Conservation (phyloP, 2,888 invertebrate species). For the Heteromurus nitidus region DNA sequence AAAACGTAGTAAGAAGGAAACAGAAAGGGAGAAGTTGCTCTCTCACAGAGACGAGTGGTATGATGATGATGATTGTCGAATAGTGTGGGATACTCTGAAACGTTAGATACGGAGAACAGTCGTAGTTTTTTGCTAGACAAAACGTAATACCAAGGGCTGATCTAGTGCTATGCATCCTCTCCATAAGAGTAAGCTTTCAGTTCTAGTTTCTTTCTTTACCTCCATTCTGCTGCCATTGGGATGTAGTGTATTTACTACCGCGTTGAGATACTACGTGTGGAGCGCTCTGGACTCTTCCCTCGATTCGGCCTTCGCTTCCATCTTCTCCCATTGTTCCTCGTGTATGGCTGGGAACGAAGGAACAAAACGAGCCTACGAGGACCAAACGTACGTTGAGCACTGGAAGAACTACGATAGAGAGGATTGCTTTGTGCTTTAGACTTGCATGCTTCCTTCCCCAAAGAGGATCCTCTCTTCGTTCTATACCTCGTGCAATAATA, state of each 20-base stretch:
- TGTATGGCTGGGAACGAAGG: not conserved
- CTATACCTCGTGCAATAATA: not conserved
- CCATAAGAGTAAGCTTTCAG: slow-evolving; percentile 33
- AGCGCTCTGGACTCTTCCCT: not conserved
- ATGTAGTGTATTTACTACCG: too few relatives aligned
- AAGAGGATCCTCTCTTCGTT: not conserved
- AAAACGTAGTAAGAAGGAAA: not conserved
- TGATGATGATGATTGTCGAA: too few relatives aligned
- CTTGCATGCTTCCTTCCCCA: slow-evolving; percentile 9
- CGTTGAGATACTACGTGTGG: not conserved
- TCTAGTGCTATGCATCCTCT: slow-evolving; percentile 7
- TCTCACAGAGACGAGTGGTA: not conserved
- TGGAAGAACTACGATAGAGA: not conserved
- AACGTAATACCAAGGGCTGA: slow-evolving; percentile 13
- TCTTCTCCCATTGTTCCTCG: slow-evolving; percentile 1
- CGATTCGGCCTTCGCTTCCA: slow-evolving; percentile 2
- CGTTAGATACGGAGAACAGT: too few relatives aligned
- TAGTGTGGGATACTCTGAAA: too few relatives aligned
- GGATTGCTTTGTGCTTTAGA: not conserved
- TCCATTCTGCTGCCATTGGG: slow-evolving; percentile 21
- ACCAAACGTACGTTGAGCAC: not conserved
- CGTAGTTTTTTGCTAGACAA: too few relatives aligned
- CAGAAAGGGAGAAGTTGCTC: not conserved
- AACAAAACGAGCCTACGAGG: not conserved
- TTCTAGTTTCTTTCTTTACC: slow-evolving; percentile 18